Conservation (phyloP, 2,888 invertebrate species). For the Formica aserva region DNA sequence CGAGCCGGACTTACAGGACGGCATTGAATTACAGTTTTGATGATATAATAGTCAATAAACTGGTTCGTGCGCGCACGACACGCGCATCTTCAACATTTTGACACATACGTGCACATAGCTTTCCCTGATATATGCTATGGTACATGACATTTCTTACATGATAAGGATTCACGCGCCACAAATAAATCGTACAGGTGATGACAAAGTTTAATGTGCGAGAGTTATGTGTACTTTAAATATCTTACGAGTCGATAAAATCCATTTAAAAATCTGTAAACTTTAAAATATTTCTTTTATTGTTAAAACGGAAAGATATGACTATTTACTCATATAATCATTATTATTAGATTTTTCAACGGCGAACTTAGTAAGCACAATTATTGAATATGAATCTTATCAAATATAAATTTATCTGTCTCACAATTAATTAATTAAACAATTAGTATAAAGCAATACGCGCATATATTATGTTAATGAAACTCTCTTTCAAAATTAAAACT, state of each 20-base stretch:
- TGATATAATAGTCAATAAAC: conserved; percentile 76
- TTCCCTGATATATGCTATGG: conserved; percentile 18
- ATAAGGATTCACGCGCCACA: neutral
- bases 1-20: conserved; percentile 53
- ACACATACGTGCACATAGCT: conserved; percentile 13
- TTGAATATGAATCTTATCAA: neutral
- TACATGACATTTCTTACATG: neutral
- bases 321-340: neutral
- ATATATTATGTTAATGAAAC: neutral
- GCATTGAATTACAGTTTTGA: conserved; percentile 70
- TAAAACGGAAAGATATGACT: neutral
- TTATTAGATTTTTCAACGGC: neutral
- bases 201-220: neutral
- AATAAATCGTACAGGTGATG: neutral
- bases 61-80: conserved; percentile 67
- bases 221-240: neutral
- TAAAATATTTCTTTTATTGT: neutral
- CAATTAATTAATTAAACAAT: neutral
- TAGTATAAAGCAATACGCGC: neutral
- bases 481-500: neutral
- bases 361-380: neutral
- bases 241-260: neutral
- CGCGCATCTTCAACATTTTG: conserved; percentile 35
- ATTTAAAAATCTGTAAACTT: neutral
- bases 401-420: neutral